These are phyloP conservation scores for Bombus polaris DNA, from an alignment of 1,140 invertebrate species.

Conservation along the genomic window DNA sequence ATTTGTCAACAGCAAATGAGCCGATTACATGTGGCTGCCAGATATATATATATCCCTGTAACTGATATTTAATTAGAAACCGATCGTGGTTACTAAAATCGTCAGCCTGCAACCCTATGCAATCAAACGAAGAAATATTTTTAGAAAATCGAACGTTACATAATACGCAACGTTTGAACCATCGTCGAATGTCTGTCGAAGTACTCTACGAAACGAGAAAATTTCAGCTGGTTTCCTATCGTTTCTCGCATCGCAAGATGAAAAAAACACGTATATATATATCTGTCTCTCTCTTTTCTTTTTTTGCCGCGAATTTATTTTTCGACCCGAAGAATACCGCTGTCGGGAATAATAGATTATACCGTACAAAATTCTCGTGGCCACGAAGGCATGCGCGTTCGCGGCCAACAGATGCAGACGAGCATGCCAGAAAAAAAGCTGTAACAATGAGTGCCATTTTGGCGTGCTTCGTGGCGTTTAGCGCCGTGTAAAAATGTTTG, in stretches of 20 bases:
- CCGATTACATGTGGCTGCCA: constrained; percentile 53
- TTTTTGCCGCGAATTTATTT: constrained; percentile 4
- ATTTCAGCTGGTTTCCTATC: neutral
- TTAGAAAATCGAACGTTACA: constrained; percentile 1
- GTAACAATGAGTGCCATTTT: constrained; percentile 55
- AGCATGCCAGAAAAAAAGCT: constrained; percentile 3
- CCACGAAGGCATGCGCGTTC: constrained; percentile 1
- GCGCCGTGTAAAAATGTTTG: constrained; percentile 62
- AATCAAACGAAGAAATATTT: neutral
- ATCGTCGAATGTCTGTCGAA: neutral
- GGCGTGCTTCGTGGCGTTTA: constrained; percentile 43
- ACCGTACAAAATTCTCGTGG: constrained; percentile 18
- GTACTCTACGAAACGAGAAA: neutral
- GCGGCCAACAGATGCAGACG: constrained; percentile 18
- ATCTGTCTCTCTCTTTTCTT: neutral
- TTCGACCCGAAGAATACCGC: neutral
- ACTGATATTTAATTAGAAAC: constrained; percentile 66
- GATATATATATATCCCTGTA: constrained; percentile 17
- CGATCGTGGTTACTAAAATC: constrained; percentile 38
- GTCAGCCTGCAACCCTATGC: neutral
- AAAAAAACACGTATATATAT: neutral
- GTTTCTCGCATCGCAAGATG: neutral
- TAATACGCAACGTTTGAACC: neutral
- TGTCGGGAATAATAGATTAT: constrained; percentile 27
- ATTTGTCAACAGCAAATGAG: constrained; percentile 70